Evolutionary conservation across 2,888 invertebrate genomes (phyloP).

Genomic region (Chironomus riparius): DNA sequence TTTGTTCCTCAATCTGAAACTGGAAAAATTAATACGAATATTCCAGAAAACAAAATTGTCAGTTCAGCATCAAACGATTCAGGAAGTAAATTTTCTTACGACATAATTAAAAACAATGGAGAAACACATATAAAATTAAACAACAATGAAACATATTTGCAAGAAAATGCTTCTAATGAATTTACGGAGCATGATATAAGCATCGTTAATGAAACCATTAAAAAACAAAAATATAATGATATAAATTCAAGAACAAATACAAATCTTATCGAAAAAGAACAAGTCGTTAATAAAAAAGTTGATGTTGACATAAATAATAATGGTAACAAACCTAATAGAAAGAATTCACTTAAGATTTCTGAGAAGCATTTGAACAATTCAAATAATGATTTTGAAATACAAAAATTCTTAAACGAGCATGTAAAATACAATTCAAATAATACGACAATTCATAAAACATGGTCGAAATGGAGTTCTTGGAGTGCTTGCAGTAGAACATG

Average conservation of each 20-base stretch:
- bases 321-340: too few relatives aligned
- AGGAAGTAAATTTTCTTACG: constrained; percentile 22
- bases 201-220: too few relatives aligned
- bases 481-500: constrained; percentile 3
- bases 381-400: constrained; percentile 18
- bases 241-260: too few relatives aligned
- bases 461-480: constrained; percentile 20
- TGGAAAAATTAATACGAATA: not conserved
- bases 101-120: constrained; percentile 20
- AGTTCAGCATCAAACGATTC: not conserved
- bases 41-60: not conserved
- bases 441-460: constrained; percentile 11
- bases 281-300: too few relatives aligned
- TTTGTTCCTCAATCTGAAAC: not conserved
- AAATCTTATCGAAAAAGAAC: too few relatives aligned
- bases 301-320: too few relatives aligned
- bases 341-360: not conserved
- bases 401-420: constrained; percentile 4
- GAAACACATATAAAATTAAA: not conserved
- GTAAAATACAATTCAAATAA: not conserved
- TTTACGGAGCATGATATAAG: not conserved
- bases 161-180: constrained; percentile 4
- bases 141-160: not conserved
- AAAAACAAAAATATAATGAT: too few relatives aligned
- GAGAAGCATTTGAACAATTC: not conserved